Evolutionary conservation across 2,797 vertebrate genomes (phyloP).

Genomic region (Sardinella longiceps): DNA sequence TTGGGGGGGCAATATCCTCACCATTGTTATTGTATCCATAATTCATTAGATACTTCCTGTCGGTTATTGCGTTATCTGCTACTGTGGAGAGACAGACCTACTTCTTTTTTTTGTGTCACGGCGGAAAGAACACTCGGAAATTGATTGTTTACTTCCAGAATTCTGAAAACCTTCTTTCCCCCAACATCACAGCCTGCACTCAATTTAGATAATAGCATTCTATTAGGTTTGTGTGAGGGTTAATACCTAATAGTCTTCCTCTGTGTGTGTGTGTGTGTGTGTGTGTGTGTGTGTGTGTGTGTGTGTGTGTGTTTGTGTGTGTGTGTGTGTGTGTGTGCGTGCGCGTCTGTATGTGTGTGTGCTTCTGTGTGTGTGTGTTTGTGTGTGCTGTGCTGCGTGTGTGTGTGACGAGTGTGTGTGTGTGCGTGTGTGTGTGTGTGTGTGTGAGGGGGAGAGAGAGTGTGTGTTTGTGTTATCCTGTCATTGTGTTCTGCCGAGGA

Average conservation of each 20-base stretch:
- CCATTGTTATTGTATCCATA: conserved; percentile 56
- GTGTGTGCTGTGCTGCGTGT: no score
- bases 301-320: no score
- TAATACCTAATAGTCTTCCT: conserved; percentile 49
- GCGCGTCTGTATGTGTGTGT: no score
- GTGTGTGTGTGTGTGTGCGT: no score
- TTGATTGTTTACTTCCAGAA: conserved; percentile 45
- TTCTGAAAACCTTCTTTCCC: conserved; percentile 37
- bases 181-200: conserved; percentile 38
- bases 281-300: background rate
- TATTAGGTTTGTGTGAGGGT: conserved; percentile 47
- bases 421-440: no score
- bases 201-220: conserved; percentile 43
- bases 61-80: conserved; percentile 41
- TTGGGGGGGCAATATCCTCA: conserved; percentile 22
- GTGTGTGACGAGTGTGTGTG: no score
- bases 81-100: background rate
- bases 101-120: conserved; percentile 35
- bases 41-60: conserved; percentile 43
- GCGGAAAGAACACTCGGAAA: conserved; percentile 40
- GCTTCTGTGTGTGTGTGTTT: no score
- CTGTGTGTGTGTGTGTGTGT: conserved; percentile 23
- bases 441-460: no score
- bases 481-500: background rate
- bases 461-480: no score